phyloP scores from a whole-genome alignment of 2,113 vertebrate genomes.

The Promerops cafer region DNA sequence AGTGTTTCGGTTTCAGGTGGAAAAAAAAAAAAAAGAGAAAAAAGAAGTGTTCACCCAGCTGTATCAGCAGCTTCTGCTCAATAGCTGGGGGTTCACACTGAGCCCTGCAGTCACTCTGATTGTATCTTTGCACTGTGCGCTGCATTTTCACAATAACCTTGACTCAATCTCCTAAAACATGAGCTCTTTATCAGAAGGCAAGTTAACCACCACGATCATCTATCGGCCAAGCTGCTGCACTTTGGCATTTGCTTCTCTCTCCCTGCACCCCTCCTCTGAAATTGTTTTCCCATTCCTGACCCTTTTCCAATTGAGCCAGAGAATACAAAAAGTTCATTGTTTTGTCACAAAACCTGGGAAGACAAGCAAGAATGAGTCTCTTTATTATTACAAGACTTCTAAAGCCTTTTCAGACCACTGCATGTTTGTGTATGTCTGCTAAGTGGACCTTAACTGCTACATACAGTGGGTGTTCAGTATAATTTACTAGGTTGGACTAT shows the following conservation, averaged over 20 bases:
- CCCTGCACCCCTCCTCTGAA: background rate
- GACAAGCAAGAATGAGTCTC: constrained; percentile 63
- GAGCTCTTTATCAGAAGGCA: constrained; percentile 40
- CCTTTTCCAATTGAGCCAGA: constrained; percentile 33
- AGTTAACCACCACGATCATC: background rate
- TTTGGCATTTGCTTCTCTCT: constrained; percentile 32
- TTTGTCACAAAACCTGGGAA: constrained; percentile 59
- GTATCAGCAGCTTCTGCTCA: constrained; percentile 46
- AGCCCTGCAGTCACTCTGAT: constrained; percentile 18
- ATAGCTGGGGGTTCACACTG: constrained; percentile 6
- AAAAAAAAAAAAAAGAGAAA: background rate
- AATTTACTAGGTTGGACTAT: constrained; percentile 28
- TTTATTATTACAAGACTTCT: constrained; percentile 62
- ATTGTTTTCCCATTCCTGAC: constrained; percentile 45
- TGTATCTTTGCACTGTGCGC: background rate
- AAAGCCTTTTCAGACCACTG: constrained; percentile 41
- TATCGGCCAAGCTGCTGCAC: constrained; percentile 6
- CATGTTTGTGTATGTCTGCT: constrained; percentile 50
- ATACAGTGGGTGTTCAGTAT: constrained; percentile 25
- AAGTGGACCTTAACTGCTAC: constrained; percentile 57
- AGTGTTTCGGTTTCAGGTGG: background rate
- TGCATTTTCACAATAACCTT: constrained; percentile 42
- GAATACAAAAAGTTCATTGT: constrained; percentile 66
- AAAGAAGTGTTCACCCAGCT: background rate
- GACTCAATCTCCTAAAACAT: constrained; percentile 40